phyloP scores from a whole-genome alignment of 2,113 vertebrate species.

The Eretmochelys imbricata region DNA sequence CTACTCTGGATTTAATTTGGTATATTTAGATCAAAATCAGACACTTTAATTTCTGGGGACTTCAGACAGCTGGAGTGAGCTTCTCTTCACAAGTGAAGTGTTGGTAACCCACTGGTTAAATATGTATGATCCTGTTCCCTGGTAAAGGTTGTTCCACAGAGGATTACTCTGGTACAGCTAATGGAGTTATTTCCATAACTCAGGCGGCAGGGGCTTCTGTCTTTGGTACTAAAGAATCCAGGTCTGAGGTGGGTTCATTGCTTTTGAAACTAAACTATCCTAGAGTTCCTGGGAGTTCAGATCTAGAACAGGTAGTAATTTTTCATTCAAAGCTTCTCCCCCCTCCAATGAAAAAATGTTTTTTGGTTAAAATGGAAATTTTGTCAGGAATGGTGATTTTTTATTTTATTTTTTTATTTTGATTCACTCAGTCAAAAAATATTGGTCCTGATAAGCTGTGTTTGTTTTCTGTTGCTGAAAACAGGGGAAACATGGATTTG shows the following conservation, averaged over 20 bases:
- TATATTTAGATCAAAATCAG: not conserved
- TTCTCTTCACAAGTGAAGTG: not conserved
- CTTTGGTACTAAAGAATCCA: not conserved
- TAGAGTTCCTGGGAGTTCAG: not conserved
- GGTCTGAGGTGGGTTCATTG: not conserved
- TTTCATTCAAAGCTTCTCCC: not conserved
- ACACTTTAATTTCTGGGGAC: not conserved
- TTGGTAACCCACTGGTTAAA: not conserved
- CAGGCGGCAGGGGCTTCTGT: not conserved
- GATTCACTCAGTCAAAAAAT: not conserved
- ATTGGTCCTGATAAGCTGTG: not conserved
- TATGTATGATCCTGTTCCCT: not conserved
- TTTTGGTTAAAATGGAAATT: not conserved
- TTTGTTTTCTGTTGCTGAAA: not conserved
- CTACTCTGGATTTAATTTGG: not conserved
- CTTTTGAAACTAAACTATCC: not conserved
- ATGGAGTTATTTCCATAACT: not conserved
- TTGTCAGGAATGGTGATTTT: not conserved
- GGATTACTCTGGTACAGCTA: not conserved
- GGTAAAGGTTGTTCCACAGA: not conserved
- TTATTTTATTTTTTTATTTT: not conserved
- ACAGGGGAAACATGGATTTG: not conserved
- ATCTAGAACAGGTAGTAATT: not conserved
- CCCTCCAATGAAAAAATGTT: not conserved
- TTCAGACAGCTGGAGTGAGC: not conserved